Conservation (phyloP, 2,797 vertebrate species). For the Trachops cirrhosus region DNA sequence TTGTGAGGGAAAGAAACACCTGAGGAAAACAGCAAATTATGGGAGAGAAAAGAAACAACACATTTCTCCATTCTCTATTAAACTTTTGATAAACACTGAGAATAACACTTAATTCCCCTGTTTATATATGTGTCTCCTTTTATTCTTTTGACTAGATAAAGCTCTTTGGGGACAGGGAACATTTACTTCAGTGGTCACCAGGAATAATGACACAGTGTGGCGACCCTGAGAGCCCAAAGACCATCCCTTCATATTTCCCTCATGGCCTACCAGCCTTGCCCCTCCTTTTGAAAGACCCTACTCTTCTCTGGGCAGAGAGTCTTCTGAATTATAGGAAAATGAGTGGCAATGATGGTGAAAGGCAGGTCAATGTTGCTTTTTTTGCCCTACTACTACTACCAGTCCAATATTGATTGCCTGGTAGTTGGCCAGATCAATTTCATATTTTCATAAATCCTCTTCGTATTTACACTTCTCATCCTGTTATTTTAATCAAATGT, state of each 20-base stretch:
- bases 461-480: neutral
- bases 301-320: neutral
- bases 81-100: constrained; percentile 11
- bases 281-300: neutral
- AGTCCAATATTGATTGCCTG: neutral
- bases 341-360: neutral
- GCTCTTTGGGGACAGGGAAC: neutral
- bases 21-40: constrained; percentile 49
- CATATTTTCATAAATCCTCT: neutral
- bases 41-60: neutral
- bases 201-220: neutral
- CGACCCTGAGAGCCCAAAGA: neutral
- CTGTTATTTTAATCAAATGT: neutral
- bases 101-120: neutral
- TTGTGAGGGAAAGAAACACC: constrained; percentile 42
- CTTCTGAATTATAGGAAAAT: neutral
- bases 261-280: neutral
- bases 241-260: neutral
- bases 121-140: neutral
- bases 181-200: neutral
- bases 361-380: neutral
- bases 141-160: neutral
- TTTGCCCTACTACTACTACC: neutral
- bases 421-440: neutral
- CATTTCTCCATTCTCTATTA: neutral